Percentiles rank a stretch among this genome's conserved stretches.
Evolutionary conservation across 2,888 invertebrate genomes (phyloP).

Genomic region (Drosophila siamana): DNA sequence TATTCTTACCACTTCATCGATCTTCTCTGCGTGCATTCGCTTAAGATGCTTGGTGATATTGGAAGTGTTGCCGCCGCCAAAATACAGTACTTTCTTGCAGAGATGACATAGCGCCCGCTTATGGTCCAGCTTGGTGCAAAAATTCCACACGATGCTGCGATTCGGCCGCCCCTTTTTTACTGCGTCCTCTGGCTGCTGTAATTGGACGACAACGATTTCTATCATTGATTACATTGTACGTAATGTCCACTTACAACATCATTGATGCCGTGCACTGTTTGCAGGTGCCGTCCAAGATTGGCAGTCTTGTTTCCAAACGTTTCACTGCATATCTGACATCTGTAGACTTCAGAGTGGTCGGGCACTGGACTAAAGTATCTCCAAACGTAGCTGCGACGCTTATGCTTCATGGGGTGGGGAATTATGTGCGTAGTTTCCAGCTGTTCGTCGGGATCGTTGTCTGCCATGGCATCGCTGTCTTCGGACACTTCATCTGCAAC

Average conservation of each 20-base stretch:
- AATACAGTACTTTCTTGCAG: slow-evolving; percentile 73
- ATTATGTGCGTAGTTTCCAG: slow-evolving; percentile 42
- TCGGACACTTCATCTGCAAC: slow-evolving; percentile 31
- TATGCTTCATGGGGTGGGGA: slow-evolving; percentile 16
- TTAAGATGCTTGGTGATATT: slow-evolving; percentile 77
- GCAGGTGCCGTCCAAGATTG: slow-evolving; percentile 70
- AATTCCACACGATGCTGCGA: slow-evolving; percentile 79
- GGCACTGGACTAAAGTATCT: slow-evolving; percentile 65
- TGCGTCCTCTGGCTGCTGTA: slow-evolving; percentile 31
- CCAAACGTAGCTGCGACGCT: slow-evolving; percentile 72
- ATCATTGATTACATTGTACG: slow-evolving; percentile 1
- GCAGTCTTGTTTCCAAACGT: slow-evolving; percentile 69
- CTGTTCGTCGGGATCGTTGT: slow-evolving; percentile 35
- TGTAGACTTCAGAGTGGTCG: slow-evolving; percentile 48
- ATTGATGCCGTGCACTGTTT: slow-evolving; percentile 60
- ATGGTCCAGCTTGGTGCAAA: slow-evolving; percentile 72
- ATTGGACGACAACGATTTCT: neutral
- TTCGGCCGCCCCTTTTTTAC: slow-evolving; percentile 65
- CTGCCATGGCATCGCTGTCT: slow-evolving; percentile 40
- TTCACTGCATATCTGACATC: slow-evolving; percentile 70
- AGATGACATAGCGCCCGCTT: slow-evolving; percentile 77
- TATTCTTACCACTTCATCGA: slow-evolving; percentile 49
- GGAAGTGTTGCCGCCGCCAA: slow-evolving; percentile 77
- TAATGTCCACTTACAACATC: slow-evolving; percentile 21
- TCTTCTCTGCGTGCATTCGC: slow-evolving; percentile 65